Base-by-base conservation (phyloP, 2,797 vertebrate species). In the Neosilurus mollespiculum region DNA sequence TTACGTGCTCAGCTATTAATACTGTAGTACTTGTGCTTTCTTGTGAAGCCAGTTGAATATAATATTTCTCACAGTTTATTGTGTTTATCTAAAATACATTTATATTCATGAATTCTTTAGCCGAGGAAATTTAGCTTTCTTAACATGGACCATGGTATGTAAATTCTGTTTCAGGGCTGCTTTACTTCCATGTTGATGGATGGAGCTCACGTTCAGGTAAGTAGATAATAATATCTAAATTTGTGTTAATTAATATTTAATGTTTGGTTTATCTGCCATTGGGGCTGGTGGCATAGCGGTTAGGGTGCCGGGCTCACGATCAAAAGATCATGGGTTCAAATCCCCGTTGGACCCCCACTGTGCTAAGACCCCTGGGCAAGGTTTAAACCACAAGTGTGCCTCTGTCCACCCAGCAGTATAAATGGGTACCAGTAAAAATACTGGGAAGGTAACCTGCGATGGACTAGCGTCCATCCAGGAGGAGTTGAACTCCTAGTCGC, bases 111-210 rank as follows among this genome's bases (percentile, higher is more conserved):
- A 43, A 43, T 22, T 4, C 12, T 69, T 69, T 71, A 49, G 20
- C 69, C n/a, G 9, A 34, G 54, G 71, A 4, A 9, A 54, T 26
- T 54, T 26, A 7, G 43, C 43, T 53, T 51, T 24, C 3, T 24
- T 24, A 8, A 2, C 14, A 4, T 26, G 0, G 1, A 9, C 22
- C 11, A n/a, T 76, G 5, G 4, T 14, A 18, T 62, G 6, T 77
- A 30, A 14, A 0, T 72, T 30, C 51, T 30, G 20, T 81, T 73
- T 62, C 89, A 95, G 94, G 88, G 86, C 53, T 95, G 94, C 84
- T 92, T 93, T 30, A 0, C 22, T 0, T 11, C 16, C 71, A 37
- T 89, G 82, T 22, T 61, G 26, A 73, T 77, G 15, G 62, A 62
- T 18, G 80, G 81, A 5, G 2, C 78, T 18, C 78, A 15, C 2